Evolutionary conservation across 2,113 vertebrate species (phyloP).

Genomic region (Motacilla alba): DNA sequence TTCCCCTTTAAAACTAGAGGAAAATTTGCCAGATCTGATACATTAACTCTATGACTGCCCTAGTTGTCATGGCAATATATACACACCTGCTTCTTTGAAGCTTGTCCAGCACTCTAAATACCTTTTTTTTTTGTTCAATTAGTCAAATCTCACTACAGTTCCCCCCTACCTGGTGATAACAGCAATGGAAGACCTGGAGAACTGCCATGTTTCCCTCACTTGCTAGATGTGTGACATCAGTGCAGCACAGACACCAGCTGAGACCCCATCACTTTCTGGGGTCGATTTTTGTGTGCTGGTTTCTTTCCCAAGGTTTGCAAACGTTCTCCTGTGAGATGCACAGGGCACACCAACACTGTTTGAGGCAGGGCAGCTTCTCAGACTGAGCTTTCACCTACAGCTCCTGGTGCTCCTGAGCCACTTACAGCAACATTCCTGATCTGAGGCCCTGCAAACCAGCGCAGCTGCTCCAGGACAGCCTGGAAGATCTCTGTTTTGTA

Average conservation of each 20-base stretch:
- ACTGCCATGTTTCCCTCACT: neutral
- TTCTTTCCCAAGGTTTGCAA: neutral
- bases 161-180: neutral
- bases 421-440: constrained; percentile 95
- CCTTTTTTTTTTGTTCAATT: neutral
- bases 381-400: neutral
- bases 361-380: neutral
- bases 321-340: neutral
- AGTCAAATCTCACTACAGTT: neutral
- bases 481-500: constrained; percentile 83
- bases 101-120: neutral
- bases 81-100: neutral
- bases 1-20: neutral
- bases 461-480: constrained; percentile 87
- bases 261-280: neutral
- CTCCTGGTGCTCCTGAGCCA: neutral
- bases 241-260: neutral
- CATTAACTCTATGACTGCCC: neutral
- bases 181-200: neutral
- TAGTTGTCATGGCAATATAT: neutral
- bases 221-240: neutral
- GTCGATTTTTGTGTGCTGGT: neutral
- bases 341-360: neutral
- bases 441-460: constrained; percentile 92
- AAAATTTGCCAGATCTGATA: neutral